Conservation (phyloP, 2,113 vertebrate genomes). For the Lethenteron camtschaticum region DNA sequence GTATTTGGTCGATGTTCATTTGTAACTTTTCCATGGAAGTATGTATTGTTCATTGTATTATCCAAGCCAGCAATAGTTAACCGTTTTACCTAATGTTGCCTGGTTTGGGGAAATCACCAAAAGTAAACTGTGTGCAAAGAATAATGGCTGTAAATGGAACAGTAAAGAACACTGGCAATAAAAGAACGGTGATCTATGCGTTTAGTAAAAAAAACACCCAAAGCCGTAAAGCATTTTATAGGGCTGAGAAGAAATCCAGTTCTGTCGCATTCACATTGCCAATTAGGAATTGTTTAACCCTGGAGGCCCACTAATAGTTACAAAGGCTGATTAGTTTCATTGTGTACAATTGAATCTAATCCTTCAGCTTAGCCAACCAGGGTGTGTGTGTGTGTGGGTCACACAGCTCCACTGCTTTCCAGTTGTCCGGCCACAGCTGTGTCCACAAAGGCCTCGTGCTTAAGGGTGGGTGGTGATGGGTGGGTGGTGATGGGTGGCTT, state of each 20-base stretch:
- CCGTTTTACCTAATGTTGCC: no score
- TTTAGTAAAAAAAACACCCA: no score
- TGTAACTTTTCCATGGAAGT: no score
- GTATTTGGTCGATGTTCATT: no score
- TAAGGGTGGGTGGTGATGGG: not conserved
- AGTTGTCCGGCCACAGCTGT: not conserved
- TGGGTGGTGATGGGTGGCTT: not conserved
- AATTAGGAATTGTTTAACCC: conserved; percentile 2
- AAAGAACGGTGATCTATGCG: no score
- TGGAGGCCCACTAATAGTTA: not conserved
- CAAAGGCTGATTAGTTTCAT: conserved; percentile 6
- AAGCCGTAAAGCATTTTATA: no score
- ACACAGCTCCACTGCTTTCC: not conserved
- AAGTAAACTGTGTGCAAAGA: no score
- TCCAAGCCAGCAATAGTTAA: no score
- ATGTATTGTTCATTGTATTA: no score
- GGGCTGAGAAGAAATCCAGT: not conserved
- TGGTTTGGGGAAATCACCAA: no score
- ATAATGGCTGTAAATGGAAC: no score
- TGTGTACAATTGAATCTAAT: conserved; percentile 5
- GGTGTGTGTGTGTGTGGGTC: not conserved
- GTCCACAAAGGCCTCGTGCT: not conserved
- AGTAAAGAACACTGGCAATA: no score
- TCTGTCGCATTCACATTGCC: conserved; percentile 1
- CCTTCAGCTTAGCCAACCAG: conserved; percentile 3